Conservation (phyloP, 2,888 invertebrate genomes). For the Holacanthella duospinosa region DNA sequence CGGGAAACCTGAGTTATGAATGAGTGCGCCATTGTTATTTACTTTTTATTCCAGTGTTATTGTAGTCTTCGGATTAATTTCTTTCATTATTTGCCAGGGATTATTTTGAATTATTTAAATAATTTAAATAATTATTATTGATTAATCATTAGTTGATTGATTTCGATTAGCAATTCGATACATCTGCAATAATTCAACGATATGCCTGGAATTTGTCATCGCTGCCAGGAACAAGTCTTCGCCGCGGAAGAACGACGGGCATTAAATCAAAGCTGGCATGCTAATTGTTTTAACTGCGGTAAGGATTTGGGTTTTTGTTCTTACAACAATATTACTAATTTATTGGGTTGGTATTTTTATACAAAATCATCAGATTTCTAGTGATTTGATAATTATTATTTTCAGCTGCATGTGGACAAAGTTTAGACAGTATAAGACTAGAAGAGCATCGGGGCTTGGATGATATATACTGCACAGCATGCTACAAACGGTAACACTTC, state of each 20-base stretch:
- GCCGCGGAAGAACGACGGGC: constrained; percentile 6
- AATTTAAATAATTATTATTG: too few relatives aligned
- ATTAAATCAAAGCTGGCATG: constrained; percentile 5
- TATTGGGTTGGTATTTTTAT: neutral
- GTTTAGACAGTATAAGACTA: neutral
- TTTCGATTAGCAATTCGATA: too few relatives aligned
- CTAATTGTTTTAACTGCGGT: constrained; percentile 6
- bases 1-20: too few relatives aligned
- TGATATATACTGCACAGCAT: constrained; percentile 6
- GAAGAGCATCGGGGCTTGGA: constrained; percentile 8
- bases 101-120: too few relatives aligned
- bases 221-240: constrained; percentile 4
- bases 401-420: constrained; percentile 6
- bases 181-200: too few relatives aligned
- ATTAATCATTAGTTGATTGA: too few relatives aligned
- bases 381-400: neutral
- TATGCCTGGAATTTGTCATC: constrained; percentile 4
- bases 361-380: neutral
- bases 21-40: too few relatives aligned
- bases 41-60: too few relatives aligned
- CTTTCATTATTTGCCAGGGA: too few relatives aligned
- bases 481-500: constrained; percentile 2
- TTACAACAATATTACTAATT: neutral
- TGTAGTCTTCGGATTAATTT: too few relatives aligned
- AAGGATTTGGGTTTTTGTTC: too few relatives aligned